phyloP scores from a whole-genome alignment of 2,113 vertebrate genomes.

The Coptodon bakossiorum region DNA sequence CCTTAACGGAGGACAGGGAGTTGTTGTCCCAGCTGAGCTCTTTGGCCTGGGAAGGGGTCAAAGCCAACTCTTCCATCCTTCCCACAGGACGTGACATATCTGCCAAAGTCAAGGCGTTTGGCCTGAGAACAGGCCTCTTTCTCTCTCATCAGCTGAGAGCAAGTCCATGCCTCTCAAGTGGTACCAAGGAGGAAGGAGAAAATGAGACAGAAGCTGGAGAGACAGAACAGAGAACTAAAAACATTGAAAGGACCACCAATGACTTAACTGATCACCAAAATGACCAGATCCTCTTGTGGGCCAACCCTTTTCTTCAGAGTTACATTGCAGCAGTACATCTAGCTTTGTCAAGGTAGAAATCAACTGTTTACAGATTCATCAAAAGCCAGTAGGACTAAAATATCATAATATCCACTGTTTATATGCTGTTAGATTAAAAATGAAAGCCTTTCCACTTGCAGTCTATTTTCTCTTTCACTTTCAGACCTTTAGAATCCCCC shows the following conservation, averaged over 20 bases:
- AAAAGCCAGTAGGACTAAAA: neutral
- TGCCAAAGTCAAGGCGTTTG: conserved; percentile 62
- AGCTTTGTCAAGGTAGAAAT: conserved; percentile 64
- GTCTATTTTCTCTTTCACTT: neutral
- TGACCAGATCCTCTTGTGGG: conserved; percentile 58
- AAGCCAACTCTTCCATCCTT: conserved; percentile 62
- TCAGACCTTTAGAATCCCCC: neutral
- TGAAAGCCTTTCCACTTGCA: neutral
- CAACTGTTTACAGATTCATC: neutral
- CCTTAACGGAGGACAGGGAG: neutral
- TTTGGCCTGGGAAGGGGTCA: conserved; percentile 80
- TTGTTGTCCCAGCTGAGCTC: conserved; percentile 62
- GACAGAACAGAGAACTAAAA: neutral
- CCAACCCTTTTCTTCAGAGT: conserved; percentile 78
- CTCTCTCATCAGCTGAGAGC: conserved; percentile 7
- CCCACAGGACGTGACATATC: conserved; percentile 25
- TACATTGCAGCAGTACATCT: conserved; percentile 79
- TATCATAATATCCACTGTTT: neutral
- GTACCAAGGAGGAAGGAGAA: neutral
- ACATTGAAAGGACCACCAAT: neutral
- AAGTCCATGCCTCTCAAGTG: neutral
- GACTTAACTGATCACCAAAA: neutral
- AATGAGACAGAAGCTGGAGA: neutral
- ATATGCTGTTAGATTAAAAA: neutral
- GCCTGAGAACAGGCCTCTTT: conserved; percentile 63